A percentile compares a stretch with the other conserved stretches of the same genome.
Evolutionary conservation across 2,113 vertebrate species (phyloP).

Genomic region (Eclectus roratus): DNA sequence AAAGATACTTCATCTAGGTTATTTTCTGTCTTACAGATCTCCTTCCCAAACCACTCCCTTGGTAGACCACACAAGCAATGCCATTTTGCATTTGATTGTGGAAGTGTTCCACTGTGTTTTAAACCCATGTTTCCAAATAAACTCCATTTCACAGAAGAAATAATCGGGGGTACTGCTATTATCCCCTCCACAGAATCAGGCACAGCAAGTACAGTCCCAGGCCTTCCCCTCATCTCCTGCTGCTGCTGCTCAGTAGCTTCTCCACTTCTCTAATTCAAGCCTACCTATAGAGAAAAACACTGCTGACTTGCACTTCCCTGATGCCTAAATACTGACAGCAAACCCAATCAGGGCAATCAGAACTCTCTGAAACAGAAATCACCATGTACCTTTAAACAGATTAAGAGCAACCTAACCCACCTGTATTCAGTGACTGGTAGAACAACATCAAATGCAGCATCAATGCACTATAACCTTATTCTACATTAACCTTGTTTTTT

Average conservation of each 20-base stretch:
- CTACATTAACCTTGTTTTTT: neutral
- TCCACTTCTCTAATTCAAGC: neutral
- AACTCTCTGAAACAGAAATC: neutral
- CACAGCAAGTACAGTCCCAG: neutral
- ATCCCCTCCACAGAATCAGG: neutral
- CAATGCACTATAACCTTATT: neutral
- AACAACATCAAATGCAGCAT: neutral
- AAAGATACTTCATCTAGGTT: neutral
- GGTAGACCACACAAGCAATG: neutral
- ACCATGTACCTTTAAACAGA: neutral
- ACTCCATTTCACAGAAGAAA: neutral
- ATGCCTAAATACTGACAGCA: neutral
- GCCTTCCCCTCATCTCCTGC: neutral
- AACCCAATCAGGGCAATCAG: neutral
- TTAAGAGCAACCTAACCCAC: neutral
- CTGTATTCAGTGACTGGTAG: neutral
- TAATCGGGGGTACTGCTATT: rapidly evolving
- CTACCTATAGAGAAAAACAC: neutral
- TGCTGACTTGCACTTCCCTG: neutral
- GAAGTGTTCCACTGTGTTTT: neutral
- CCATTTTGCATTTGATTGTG: neutral
- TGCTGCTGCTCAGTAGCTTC: neutral
- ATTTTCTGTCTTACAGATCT: neutral
- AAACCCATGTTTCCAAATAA: neutral
- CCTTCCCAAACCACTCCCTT: neutral